Evolutionary conservation across 2,888 invertebrate species (phyloP), one percentile per base, ranked within the genome.

Genomic region (Stenodema calcarata): DNA sequence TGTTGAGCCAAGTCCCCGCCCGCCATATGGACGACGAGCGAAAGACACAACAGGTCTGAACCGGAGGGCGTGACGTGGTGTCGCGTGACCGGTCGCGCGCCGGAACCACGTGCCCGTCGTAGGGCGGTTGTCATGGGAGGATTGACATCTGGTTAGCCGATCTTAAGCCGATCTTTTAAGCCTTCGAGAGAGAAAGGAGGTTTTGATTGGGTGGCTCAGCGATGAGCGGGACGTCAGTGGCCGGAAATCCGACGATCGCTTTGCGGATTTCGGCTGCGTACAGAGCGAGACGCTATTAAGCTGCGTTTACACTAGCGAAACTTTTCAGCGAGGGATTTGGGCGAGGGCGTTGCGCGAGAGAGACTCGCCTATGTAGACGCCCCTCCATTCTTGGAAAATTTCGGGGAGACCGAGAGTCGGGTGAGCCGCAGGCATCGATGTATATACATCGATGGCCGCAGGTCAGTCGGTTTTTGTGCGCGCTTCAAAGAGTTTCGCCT

Each of bases 141-240:
- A 30, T 30, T 73, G 78, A 78, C 78, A 78, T 75, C 73, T 75
- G 73, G 73, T 75, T 75, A 75, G 73, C 73, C 73, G 16, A 75
- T 73, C 73, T 28, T 30, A 14, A 16, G 73, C 73, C 73, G 16
- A 75, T 73, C 73, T 28, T 30, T n/a, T n/a, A 14, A 16, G 28
- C 76, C 18, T 41, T 1, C 0, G 18, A 9, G 27, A 78, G 44
- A 44, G 78, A 78, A 78, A 78, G 12, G 78, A 78, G 78, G 47
- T 18, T 44, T 78, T 44, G 78, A 78, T 78, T 42, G 44, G 78
- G 12, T 11, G 18, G n/a, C n/a, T n/a, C n/a, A n/a, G n/a, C n/a
- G n/a, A 1, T 6, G 18, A 16, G 14, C 44, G n/a, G n/a, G 1
- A n/a, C 35, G 7, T 4, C 2, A 9, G 7, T 23, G 27, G 11